These are phyloP conservation scores for Hippolais icterina DNA, from an alignment of 2,113 vertebrate genomes.

Conservation along the genomic window DNA sequence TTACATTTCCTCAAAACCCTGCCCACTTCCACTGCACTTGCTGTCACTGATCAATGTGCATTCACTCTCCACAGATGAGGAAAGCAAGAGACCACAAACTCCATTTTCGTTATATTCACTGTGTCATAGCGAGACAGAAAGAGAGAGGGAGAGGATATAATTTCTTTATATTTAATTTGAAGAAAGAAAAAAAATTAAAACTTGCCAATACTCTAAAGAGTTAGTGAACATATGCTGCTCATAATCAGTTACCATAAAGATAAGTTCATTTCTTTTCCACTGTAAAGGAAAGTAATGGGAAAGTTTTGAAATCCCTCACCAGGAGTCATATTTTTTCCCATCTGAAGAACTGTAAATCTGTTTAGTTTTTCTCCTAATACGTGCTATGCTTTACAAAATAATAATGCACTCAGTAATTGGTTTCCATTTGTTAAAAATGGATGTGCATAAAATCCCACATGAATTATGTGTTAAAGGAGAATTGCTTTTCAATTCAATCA, in stretches of 20 bases:
- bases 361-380: not conserved
- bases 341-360: not conserved
- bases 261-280: not conserved
- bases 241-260: not conserved
- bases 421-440: not conserved
- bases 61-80: not conserved
- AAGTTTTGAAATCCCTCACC: not conserved
- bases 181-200: not conserved
- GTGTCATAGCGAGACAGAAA: accelerated
- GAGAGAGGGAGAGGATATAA: not conserved
- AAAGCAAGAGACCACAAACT: not conserved
- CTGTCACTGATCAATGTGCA: not conserved
- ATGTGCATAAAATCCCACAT: not conserved
- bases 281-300: not conserved
- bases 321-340: not conserved
- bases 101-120: not conserved
- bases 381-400: not conserved
- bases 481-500: not conserved
- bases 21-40: not conserved
- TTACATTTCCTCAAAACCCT: not conserved
- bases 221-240: not conserved
- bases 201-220: not conserved
- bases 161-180: not conserved
- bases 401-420: not conserved
- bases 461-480: not conserved